Evolutionary conservation across 2,888 invertebrate genomes (phyloP).

Genomic region (Pollenia angustigena): DNA sequence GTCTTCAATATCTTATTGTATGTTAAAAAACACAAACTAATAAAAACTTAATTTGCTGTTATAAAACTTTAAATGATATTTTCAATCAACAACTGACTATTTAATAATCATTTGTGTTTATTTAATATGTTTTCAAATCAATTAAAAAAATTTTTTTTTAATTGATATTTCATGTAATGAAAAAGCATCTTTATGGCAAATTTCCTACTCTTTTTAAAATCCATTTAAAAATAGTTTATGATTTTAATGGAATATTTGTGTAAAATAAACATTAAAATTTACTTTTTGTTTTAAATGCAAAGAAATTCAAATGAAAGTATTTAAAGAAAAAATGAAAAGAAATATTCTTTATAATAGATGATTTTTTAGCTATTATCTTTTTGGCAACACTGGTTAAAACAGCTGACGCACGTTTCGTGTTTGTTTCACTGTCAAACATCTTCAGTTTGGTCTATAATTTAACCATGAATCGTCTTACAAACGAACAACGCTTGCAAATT

Average conservation of each 20-base stretch:
- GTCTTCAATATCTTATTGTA: not conserved
- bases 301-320: not conserved
- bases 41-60: not conserved
- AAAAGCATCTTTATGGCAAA: conserved; percentile 21
- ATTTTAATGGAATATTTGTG: conserved; percentile 36
- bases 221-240: conserved; percentile 20
- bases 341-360: no score
- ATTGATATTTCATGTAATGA: conserved; percentile 33
- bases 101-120: not conserved
- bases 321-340: not conserved
- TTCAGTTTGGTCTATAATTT: no score
- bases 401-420: no score
- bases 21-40: not conserved
- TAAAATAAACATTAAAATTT: not conserved
- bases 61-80: not conserved
- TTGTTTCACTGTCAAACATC: no score
- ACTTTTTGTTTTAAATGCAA: not conserved
- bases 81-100: not conserved
- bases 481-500: no score
- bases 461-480: no score
- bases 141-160: not conserved
- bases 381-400: no score
- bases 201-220: not conserved
- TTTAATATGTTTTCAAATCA: conserved; percentile 5
- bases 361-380: no score